Conservation (phyloP, 2,113 vertebrate genomes). For the Dryoscopus gambensis region DNA sequence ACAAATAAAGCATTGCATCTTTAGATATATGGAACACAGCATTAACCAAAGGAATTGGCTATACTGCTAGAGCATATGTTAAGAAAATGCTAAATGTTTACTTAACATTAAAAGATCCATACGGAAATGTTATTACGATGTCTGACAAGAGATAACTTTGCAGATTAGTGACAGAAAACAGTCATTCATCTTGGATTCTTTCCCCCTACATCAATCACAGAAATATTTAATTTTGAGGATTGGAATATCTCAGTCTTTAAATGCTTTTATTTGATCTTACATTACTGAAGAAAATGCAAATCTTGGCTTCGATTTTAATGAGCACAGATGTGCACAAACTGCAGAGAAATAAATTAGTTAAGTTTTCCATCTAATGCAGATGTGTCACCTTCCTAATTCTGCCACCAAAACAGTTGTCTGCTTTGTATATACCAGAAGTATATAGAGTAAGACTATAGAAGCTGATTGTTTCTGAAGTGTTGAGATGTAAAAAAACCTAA, state of each 20-base stretch:
- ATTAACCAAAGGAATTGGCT: background rate
- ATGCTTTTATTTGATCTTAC: background rate
- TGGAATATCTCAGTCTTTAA: background rate
- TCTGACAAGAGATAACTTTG: background rate
- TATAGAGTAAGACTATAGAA: background rate
- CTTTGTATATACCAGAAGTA: background rate
- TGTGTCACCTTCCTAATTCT: background rate
- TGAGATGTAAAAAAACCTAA: background rate
- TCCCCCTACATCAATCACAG: background rate
- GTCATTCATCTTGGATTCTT: background rate
- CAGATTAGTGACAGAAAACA: background rate
- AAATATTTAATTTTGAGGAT: background rate
- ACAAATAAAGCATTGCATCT: background rate
- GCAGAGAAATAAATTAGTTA: background rate
- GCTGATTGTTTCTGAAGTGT: background rate
- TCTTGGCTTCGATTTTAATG: background rate
- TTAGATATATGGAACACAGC: background rate
- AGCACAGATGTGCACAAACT: background rate
- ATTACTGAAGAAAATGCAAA: background rate
- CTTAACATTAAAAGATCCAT: background rate
- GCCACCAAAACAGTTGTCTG: background rate
- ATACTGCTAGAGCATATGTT: fast-evolving
- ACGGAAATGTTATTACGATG: background rate
- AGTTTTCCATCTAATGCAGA: background rate
- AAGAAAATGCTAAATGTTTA: background rate